Evolutionary conservation across 2,888 invertebrate genomes (phyloP).

Genomic region (Tricholauxania praeusta): DNA sequence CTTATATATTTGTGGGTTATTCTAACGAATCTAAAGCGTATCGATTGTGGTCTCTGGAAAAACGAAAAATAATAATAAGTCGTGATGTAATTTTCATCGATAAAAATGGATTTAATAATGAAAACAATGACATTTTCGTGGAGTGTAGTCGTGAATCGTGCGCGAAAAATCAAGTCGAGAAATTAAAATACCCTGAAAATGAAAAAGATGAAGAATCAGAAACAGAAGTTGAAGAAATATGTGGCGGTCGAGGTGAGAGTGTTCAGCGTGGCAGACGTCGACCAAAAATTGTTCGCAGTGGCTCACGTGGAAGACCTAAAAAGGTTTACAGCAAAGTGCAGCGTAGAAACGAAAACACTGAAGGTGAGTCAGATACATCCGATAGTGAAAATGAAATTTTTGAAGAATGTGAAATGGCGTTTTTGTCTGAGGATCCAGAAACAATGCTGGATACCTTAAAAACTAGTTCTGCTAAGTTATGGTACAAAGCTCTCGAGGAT

Average conservation of each 20-base stretch:
- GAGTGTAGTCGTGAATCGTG: background rate
- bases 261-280: background rate
- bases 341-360: slow-evolving; percentile 8
- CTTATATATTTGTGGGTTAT: background rate
- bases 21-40: background rate
- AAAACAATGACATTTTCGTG: background rate
- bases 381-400: background rate
- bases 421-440: background rate
- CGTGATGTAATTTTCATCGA: too few species aligned
- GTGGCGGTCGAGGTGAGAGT: background rate
- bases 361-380: background rate
- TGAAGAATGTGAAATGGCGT: slow-evolving; percentile 14
- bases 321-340: slow-evolving; percentile 22
- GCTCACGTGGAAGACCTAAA: too few species aligned
- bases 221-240: background rate
- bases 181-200: too few species aligned
- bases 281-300: too few species aligned
- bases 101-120: too few species aligned
- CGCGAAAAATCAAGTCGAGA: too few species aligned
- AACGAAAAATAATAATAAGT: too few species aligned
- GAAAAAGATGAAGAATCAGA: background rate
- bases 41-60: too few species aligned
- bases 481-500: too few species aligned
- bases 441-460: slow-evolving; percentile 11
- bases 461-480: background rate